Evolutionary conservation across 2,797 vertebrate genomes (phyloP).

Genomic region (Neomorphus geoffroyi): DNA sequence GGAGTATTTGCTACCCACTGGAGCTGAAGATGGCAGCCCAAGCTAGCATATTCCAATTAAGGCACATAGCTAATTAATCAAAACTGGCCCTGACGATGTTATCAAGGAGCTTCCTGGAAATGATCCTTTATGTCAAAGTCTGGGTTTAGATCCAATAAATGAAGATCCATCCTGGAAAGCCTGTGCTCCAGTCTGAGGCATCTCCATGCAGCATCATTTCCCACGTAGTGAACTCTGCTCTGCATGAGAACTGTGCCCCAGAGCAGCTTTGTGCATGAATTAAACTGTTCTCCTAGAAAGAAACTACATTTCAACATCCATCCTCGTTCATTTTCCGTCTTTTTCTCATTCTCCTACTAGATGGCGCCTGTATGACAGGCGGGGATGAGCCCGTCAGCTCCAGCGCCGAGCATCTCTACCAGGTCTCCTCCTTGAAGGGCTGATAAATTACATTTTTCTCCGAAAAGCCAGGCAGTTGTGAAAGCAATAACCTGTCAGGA

Average conservation of each 20-base stretch:
- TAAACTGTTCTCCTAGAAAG: background rate
- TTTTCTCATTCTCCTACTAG: conserved; percentile 59
- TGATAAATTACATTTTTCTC: conserved; percentile 36
- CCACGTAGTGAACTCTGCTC: background rate
- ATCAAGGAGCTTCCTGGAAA: background rate
- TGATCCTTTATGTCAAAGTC: background rate
- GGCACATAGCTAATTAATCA: background rate
- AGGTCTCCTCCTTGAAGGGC: background rate
- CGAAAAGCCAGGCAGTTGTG: background rate
- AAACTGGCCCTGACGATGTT: background rate
- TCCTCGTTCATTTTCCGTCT: background rate
- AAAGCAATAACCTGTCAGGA: background rate
- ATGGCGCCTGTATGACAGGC: conserved; percentile 37
- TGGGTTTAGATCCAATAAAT: background rate
- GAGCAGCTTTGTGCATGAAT: background rate
- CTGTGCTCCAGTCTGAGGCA: background rate
- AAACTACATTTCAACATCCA: background rate
- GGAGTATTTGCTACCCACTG: background rate
- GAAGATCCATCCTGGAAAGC: background rate
- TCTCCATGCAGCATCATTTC: background rate
- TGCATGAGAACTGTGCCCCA: background rate
- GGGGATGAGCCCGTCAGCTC: background rate
- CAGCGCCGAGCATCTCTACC: background rate
- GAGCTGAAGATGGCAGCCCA: background rate
- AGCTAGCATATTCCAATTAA: background rate